Base-by-base conservation (phyloP, 2,797 vertebrate species). In the Onychomys arenicola region DNA sequence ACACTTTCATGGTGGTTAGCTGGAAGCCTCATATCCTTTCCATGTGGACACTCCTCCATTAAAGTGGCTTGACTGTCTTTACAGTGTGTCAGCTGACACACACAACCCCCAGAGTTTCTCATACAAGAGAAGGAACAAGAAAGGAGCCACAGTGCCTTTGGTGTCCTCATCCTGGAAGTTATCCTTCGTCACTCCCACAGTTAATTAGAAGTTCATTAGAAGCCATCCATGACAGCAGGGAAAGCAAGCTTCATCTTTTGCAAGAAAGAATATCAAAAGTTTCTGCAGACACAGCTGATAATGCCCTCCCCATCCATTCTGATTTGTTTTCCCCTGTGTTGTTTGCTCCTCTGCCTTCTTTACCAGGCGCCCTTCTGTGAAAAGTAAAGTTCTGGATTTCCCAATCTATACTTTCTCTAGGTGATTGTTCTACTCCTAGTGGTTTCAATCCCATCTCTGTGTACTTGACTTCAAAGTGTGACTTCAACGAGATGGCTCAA, bases 201-300 rank as follows among this genome's bases (percentile, higher is more conserved):
- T 21, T 32, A 57, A 61, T 6, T 19, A 55, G 55, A 55, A 55
- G 27, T 86, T 78, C 9, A 14, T 67, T 63, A 77, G 85, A 83
- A 75, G 46, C 52, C 25, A 21, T 75, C 40, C 83, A 55, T 76
- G 40, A 86, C 46, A 25, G 23, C 32, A 37, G 21, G 25, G 4
- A 34, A 63, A 69, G 19, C 61, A 63, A 86, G 37, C 43, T 43
- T 94, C n/a, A 57, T 43, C 77, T 87, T 82, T 78, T 85, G 29
- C 61, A 84, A 77, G 80, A 29, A 89, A 34, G 29, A 25, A 25
- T 67, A 63, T 43, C n/a, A 89, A 89, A 89, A 94, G 61, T 37
- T 37, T 61, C 25, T 67, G 27, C 11, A 65, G 59, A 25, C 11
- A 10, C 27, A 52, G 32, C 77, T 94, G 67, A 73, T 84, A 91